Base-by-base conservation (phyloP, 2,888 invertebrate genomes). In the Rhingia campestris region DNA sequence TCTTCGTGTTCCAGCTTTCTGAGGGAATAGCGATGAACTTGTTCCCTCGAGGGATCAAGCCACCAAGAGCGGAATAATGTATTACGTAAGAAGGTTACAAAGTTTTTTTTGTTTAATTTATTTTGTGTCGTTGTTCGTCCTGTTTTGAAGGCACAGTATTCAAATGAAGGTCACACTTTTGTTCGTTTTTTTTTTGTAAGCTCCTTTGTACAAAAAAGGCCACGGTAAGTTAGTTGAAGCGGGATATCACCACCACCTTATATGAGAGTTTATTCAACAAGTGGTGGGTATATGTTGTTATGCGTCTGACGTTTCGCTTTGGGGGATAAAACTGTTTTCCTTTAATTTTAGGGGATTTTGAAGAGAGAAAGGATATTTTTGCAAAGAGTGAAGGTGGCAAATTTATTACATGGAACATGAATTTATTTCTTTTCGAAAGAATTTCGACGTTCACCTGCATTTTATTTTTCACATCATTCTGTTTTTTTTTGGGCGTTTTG, bases 41-140 rank as follows among this genome's bases (percentile, higher is more conserved):
- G 12, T 7, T 30, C 37, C 56, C 35, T 9, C 12, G 63, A 37
- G 61, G 41, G 3, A n/a, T 41, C 33, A 41, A 72, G 74, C 80
- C 77, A 77, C 81, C 72, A 47, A 61, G 39, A 76, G 54, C 32
- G 53, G 49, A 67, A 67, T 82, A 77, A 82, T 82, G 67, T 77
- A 67, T 82, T 72, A 77, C 67, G 72, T 63, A 76, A 73, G 59
- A 61, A 81, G 64, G 47, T 43, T 35, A 54, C 39, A 30, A 47
- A 70, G 33, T 61, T 64, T 72, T 75, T 56, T 39, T 22, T n/a
- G 37, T 30, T 43, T 37, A 22, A 43, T 56, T 12, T 49, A 6
- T 41, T 43, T 58, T 4, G 32, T n/a, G 39, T 43, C 43, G 66
- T 35, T 32, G 32, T 3, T 6, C 6, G 2, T 32, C 10, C 0